Evolutionary conservation across 2,888 invertebrate genomes (phyloP).

Genomic region (Chelonus formosanus): DNA sequence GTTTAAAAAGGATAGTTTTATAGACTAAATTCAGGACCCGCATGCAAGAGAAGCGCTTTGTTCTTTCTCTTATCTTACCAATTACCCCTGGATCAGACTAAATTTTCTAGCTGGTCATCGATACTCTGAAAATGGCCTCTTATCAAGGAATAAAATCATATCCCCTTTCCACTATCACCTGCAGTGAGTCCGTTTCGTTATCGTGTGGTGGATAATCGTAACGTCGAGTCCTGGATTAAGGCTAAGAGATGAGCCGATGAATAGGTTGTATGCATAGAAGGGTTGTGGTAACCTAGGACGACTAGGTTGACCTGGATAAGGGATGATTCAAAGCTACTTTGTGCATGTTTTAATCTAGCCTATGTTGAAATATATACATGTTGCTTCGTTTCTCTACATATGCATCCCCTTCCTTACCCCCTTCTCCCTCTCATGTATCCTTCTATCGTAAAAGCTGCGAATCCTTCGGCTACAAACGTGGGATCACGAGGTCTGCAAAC

Average conservation of each 20-base stretch:
- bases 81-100: slow-evolving; percentile 25
- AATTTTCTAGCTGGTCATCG: slow-evolving; percentile 25
- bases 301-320: slow-evolving; percentile 24
- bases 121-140: slow-evolving; percentile 9
- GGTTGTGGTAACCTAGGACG: slow-evolving; percentile 16
- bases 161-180: slow-evolving; percentile 14
- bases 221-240: slow-evolving; percentile 17
- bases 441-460: slow-evolving; percentile 19
- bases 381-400: slow-evolving; percentile 8
- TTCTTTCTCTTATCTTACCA: slow-evolving; percentile 15
- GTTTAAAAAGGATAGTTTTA: not conserved
- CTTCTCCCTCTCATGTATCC: slow-evolving; percentile 10
- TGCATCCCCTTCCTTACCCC: slow-evolving; percentile 32
- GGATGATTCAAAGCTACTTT: slow-evolving; percentile 48
- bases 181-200: slow-evolving; percentile 24
- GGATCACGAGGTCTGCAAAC: slow-evolving; percentile 51
- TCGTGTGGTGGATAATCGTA: slow-evolving; percentile 20
- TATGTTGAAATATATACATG: slow-evolving; percentile 17
- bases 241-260: slow-evolving; percentile 25
- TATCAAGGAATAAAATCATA: slow-evolving; percentile 16
- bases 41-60: slow-evolving; percentile 2
- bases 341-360: slow-evolving; percentile 47
- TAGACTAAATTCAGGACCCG: slow-evolving; percentile 14
- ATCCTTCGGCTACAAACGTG: slow-evolving; percentile 36
- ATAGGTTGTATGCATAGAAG: slow-evolving; percentile 6